Conservation (phyloP, 2,113 vertebrate genomes). For the Scytalopus superciliaris region DNA sequence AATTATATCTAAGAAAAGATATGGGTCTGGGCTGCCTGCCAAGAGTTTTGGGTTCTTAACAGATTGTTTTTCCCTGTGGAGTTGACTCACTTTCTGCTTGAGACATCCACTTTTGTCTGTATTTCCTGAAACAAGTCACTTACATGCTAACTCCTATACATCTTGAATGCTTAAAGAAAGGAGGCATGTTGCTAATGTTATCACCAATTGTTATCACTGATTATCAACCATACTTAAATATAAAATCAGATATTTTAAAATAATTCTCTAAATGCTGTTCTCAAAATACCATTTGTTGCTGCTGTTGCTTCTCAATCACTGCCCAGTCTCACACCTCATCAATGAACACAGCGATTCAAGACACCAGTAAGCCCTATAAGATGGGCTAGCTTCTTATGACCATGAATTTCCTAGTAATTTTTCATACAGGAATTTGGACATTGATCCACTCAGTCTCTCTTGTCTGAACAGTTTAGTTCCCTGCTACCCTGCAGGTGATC, state of each 20-base stretch:
- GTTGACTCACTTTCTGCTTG: not conserved
- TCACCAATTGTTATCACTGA: not conserved
- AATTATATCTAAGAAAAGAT: constrained; percentile 14
- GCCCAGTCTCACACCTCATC: not conserved
- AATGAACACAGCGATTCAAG: not conserved
- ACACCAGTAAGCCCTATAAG: not conserved
- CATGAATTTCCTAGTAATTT: not conserved
- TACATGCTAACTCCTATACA: not conserved
- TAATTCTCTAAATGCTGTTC: not conserved
- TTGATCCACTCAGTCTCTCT: not conserved
- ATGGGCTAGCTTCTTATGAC: not conserved
- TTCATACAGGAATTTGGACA: not conserved
- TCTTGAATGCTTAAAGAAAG: constrained; percentile 1
- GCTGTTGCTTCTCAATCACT: not conserved
- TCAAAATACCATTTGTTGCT: not conserved
- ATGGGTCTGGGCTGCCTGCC: constrained; percentile 11
- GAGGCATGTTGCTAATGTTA: not conserved
- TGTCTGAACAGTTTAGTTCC: not conserved
- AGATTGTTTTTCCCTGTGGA: constrained; percentile 7
- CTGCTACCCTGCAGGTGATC: not conserved
- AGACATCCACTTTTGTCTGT: not conserved
- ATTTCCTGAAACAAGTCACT: constrained; percentile 44
- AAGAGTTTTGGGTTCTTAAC: constrained; percentile 35
- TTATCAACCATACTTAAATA: not conserved
- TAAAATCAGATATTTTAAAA: not conserved